Base-by-base conservation (phyloP, 1,140 invertebrate genomes). In the Chlorops oryzae region DNA sequence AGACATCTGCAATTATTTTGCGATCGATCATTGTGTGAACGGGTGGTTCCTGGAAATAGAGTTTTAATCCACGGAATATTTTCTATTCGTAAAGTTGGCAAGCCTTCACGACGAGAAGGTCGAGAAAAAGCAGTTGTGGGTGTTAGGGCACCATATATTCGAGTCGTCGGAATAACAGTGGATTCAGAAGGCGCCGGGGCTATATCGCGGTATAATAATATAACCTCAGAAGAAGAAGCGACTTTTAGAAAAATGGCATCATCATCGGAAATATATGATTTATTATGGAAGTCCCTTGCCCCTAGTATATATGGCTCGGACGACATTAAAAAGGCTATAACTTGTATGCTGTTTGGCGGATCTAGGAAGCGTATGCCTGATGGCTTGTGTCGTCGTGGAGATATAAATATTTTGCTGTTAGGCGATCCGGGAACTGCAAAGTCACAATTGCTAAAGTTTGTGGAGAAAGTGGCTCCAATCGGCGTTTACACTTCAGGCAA, bases 401-500 rank as follows among this genome's bases (percentile, higher is more conserved):
- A 99, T 65, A 96, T 99, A 45, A 99, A 99, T 73, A 78, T 99
- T 4, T 73, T 99, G 3, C 78, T 99, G 43, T 75, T 99, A 3
- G 97, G 97, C 49, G 97, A 99, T 78, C 97, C 97, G 22, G 96
- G 97, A 65, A 99, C 97, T 5, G 97, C 97, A 6, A 99, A 99
- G 70, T 96, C 92, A 17, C 97, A 99, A 69, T 73, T 99, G 24
- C 75, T 99, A 1, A 99, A 99, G 74, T 99, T 99, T 75, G 95
- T 97, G 2, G 94, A 99, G 73, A 86, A 85, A 65, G 93, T 96
- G 6, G 83, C 96, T 0, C 97, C 97, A 0, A 92, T 98, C 63
- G 94, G 86, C 12, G 88, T 98, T 5, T 99, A 99, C 64, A 99
- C 97, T 1, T 98, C 95, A 1, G 97, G 96, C 2, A 99, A 99